Evolutionary conservation across 2,113 vertebrate species (phyloP), one percentile per base, ranked within the genome.

Genomic region (Oryzias javanicus): DNA sequence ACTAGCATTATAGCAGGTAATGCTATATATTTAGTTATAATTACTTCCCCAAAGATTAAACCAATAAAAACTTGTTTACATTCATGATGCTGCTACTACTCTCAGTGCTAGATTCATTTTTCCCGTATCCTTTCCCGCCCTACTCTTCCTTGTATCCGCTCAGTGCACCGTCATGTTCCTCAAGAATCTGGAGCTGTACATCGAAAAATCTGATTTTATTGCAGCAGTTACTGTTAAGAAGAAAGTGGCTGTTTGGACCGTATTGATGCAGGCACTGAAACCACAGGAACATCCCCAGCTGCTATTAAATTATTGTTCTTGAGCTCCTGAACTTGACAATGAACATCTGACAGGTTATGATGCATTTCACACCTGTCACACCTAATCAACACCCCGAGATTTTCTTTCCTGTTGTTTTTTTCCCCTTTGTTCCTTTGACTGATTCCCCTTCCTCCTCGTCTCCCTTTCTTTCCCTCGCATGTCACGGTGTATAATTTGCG

Each of bases 351-450:
- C 59, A 64, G 59, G 61, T 86, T 83, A 70, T 78, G 76, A 83
- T 80, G 71, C 60, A 76, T 85, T 82, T 87, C 79, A 70, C 85
- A 82, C 75, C 71, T 79, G 79, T 89, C 86, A 82, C 61, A 88
- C 79, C 74, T 85, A 76, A 87, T 88, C 86, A 87, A 82, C 79
- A 86, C 80, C 68, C 61, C n/a, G 4, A 65, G 63, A 79, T 78
- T 75, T 71, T 63, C 74, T 66, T n/a, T 57, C 72, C 60, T 57
- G 50, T 78, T 79, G 74, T 69, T 69, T 55, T 63, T 62, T 61
- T 14, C 22, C 46, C 77, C 47, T 25, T 19, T 67, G 60, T 75
- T 59, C 73, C 66, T 73, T 68, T 79, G 79, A 82, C 78, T 83
- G 72, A 85, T 85, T 79, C 59, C 60, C 35, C 73, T 81, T 68